phyloP scores from a whole-genome alignment of 2,888 invertebrate genomes.

The Brenthis ino region DNA sequence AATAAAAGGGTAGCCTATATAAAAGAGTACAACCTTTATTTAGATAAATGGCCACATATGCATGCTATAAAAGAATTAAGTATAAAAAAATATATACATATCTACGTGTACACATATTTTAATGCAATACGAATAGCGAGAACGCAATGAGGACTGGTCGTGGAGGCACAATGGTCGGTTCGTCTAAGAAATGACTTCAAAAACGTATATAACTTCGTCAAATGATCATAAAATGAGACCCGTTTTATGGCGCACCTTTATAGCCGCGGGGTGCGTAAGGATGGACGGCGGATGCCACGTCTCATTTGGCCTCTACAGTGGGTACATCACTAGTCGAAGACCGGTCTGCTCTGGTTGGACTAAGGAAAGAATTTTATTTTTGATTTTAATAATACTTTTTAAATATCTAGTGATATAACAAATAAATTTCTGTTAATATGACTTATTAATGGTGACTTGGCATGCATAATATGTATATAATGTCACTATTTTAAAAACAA shows the following conservation, averaged over 20 bases:
- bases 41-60: background rate
- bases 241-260: conserved; percentile 79
- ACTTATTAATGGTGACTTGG: background rate
- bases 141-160: conserved; percentile 60
- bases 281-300: conserved; percentile 65
- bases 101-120: conserved; percentile 52
- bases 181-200: conserved; percentile 73
- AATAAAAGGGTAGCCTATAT: conserved; percentile 26
- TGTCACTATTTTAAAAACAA: conserved; percentile 7
- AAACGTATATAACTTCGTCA: conserved; percentile 79
- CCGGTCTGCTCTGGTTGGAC: conserved; percentile 32
- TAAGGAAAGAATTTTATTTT: conserved; percentile 34
- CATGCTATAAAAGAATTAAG: conserved; percentile 5
- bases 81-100: conserved; percentile 45
- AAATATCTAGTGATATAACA: background rate
- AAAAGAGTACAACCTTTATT: background rate
- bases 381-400: conserved; percentile 15
- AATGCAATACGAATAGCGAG: conserved; percentile 61
- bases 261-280: conserved; percentile 71
- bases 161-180: conserved; percentile 69
- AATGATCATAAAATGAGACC: conserved; percentile 78
- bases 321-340: conserved; percentile 34
- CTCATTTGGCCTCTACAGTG: conserved; percentile 45
- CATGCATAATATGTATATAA: conserved; percentile 5
- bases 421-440: conserved; percentile 1